Evolutionary conservation across 35 echinoderm and acorn worm species (phyloP), one percentile per base, ranked within the genome.

Genomic region (Strongylocentrotus purpuratus): DNA sequence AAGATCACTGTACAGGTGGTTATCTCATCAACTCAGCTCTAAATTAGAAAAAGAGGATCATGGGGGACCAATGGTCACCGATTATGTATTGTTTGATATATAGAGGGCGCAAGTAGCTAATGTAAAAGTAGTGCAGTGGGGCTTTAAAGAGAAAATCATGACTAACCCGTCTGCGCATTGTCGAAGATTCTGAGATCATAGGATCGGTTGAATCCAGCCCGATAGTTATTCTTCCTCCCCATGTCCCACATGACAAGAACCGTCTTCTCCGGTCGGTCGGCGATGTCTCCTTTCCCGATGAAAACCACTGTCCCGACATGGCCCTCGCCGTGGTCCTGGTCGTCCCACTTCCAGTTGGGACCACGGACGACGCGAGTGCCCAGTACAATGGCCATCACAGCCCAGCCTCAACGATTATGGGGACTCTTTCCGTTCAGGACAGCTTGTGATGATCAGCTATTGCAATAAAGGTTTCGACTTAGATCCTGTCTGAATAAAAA

Each of bases 221-320:
- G 65, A 46, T 97, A 95, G 33, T 95, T 94, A 4, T 88, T 94
- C 33, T 46, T 61, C 20, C 59, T 17, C 12, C 96, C 96, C 5
- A 60, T 86, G 55, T 97, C 96, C 96, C 96, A 97, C 46, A 52
- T 95, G 85, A 95, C 94, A 18, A 90, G 45, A 28, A 88, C 60
- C 94, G 33, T 95, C 96, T 95, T 96, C 97, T 94, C 96, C 92
- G 33, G 97, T 85, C 33, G 95, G 95, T 88, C 96, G 95, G n/a
- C 94, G 94, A 89, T 71, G 94, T 93, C 97, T 52, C 86, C 87
- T 31, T 88, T 31, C 28, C 87, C 87, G 9, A 92, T 46, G 18
- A 4, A 31, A 46, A 92, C 48, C n/a, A 96, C 94, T 2, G 96
- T 96, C 3, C 96, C 96, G 0, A 96, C 96, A 61, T 95, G 94